These are phyloP conservation scores for Hormaphis cornu DNA, from an alignment of 1,140 invertebrate genomes.

Conservation along the genomic window DNA sequence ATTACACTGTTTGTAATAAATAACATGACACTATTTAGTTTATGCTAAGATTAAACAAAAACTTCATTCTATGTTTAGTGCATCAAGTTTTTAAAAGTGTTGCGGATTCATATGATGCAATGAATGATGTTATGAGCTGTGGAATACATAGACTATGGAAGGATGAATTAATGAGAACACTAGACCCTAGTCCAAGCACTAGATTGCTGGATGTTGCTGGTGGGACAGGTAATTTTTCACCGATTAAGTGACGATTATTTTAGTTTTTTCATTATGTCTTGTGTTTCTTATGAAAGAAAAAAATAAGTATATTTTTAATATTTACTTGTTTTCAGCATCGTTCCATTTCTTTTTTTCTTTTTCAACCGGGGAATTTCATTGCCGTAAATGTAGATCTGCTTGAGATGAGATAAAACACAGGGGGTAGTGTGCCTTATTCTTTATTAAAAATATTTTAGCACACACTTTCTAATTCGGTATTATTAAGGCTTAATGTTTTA, in stretches of 20 bases:
- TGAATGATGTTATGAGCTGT: constrained; percentile 97
- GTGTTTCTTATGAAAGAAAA: no score
- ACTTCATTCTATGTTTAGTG: constrained; percentile 52
- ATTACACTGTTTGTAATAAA: no score
- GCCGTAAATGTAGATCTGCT: no score
- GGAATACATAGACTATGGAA: constrained; percentile 96
- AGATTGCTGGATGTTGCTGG: constrained; percentile 90
- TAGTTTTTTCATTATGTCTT: background rate
- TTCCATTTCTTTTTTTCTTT: no score
- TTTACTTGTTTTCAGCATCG: no score
- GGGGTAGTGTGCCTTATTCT: no score
- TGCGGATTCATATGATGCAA: constrained; percentile 85
- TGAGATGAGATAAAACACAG: no score
- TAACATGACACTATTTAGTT: background rate
- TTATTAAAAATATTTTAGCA: no score
- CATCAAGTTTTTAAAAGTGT: constrained; percentile 91
- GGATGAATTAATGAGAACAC: constrained; percentile 75
- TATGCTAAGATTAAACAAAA: background rate
- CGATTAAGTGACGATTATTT: background rate
- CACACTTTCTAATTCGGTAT: no score
- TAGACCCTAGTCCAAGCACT: constrained; percentile 67
- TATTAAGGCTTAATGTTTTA: no score
- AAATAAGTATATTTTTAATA: no score
- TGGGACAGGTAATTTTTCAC: constrained; percentile 59
- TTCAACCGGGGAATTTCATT: no score